Percentiles rank a stretch among this genome's conserved stretches.
phyloP scores from a whole-genome alignment of 2,797 vertebrate species.

The Gallinago nigripennis region DNA sequence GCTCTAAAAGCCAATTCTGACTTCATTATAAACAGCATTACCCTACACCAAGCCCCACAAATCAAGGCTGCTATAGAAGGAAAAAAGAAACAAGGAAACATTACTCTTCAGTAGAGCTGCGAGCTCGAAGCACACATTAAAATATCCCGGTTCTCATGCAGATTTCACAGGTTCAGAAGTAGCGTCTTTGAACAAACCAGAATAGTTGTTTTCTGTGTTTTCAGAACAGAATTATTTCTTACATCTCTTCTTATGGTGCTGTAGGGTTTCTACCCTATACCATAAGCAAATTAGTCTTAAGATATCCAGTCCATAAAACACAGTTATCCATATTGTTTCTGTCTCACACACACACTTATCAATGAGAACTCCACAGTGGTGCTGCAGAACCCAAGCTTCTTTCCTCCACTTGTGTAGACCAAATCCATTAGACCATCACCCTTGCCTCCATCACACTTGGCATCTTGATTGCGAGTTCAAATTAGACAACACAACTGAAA shows the following conservation, averaged over 20 bases:
- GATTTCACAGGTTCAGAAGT: not conserved
- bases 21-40: constrained; percentile 68
- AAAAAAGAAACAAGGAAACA: constrained; percentile 1
- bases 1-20: constrained; percentile 66
- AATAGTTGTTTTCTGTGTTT: not conserved
- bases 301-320: not conserved
- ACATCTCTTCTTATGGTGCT: not conserved
- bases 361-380: not conserved
- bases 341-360: not conserved
- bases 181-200: not conserved
- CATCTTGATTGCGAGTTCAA: not conserved
- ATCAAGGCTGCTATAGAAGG: constrained; percentile 36
- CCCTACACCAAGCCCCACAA: constrained; percentile 59
- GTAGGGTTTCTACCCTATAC: not conserved
- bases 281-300: not conserved
- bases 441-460: not conserved
- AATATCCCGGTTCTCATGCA: not conserved
- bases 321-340: not conserved
- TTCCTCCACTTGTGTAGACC: not conserved
- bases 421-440: not conserved
- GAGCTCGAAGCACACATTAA: not conserved
- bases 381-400: not conserved
- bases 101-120: not conserved
- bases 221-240: not conserved
- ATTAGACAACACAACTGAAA: not conserved